Conservation (phyloP, 2,113 vertebrate species). For the Romanogobio albipinnatus region DNA sequence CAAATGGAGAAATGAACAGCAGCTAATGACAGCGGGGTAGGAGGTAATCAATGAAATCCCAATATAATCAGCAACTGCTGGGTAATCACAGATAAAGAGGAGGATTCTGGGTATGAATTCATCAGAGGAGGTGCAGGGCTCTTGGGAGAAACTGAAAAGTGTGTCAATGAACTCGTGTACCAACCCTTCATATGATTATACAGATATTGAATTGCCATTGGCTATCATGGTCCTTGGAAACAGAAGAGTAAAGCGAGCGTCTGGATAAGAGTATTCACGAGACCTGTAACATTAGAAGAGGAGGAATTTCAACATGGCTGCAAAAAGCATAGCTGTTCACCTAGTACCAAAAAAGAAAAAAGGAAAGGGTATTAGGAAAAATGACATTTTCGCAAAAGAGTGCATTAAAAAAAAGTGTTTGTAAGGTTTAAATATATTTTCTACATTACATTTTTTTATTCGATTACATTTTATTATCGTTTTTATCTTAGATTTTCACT, state of each 20-base stretch:
- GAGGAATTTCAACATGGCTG: not conserved
- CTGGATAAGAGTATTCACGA: slow-evolving; percentile 47
- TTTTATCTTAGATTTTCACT: not conserved
- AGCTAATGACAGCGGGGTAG: slow-evolving; percentile 17
- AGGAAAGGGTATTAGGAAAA: not conserved
- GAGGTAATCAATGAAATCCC: slow-evolving; percentile 38
- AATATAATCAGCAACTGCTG: slow-evolving; percentile 37
- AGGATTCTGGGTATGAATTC: slow-evolving; percentile 21
- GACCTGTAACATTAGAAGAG: not conserved
- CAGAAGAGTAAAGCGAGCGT: slow-evolving; percentile 8
- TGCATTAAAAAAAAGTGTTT: too few species aligned
- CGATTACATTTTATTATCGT: too few species aligned
- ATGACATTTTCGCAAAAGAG: not conserved
- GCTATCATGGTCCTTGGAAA: slow-evolving; percentile 41
- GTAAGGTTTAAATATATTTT: too few species aligned
- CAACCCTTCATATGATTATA: slow-evolving; percentile 10
- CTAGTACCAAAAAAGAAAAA: not conserved
- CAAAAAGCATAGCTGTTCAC: not conserved
- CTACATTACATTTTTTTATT: too few species aligned
- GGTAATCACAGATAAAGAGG: slow-evolving; percentile 43
- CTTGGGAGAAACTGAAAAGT: slow-evolving; percentile 34
- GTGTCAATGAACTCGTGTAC: slow-evolving; percentile 21
- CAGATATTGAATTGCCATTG: slow-evolving; percentile 41
- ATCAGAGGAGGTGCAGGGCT: slow-evolving; percentile 28
- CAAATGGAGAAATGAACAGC: slow-evolving; percentile 21